phyloP scores from a whole-genome alignment of 2,888 invertebrate genomes.

The Volucella bombylans region DNA sequence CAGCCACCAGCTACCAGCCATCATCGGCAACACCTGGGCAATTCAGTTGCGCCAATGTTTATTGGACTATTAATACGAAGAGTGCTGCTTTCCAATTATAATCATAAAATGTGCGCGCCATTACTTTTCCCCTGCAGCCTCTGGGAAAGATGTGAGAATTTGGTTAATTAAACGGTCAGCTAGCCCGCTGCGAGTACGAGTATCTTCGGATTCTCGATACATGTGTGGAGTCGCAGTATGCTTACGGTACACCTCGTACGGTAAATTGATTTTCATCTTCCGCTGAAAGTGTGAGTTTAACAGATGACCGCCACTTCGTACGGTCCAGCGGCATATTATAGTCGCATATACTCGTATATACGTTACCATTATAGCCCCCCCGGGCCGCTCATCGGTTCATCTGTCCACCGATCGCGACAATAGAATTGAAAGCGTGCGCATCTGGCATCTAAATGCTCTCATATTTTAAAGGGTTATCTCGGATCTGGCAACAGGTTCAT shows the following conservation, averaged over 20 bases:
- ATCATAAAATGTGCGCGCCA: slow-evolving; percentile 70
- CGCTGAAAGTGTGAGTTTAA: slow-evolving; percentile 73
- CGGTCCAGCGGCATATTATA: slow-evolving; percentile 7
- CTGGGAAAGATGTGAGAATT: slow-evolving; percentile 65
- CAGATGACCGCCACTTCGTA: slow-evolving; percentile 61
- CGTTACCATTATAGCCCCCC: slow-evolving; percentile 34
- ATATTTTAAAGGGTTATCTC: slow-evolving; percentile 74
- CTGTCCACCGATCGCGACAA: slow-evolving; percentile 54
- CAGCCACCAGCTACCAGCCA: slow-evolving; percentile 2
- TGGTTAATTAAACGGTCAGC: slow-evolving; percentile 73
- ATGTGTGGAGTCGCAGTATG: slow-evolving; percentile 5
- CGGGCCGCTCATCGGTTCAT: neutral
- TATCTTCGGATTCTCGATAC: neutral
- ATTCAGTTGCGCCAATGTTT: slow-evolving; percentile 59
- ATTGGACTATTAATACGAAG: slow-evolving; percentile 70
- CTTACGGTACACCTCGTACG: slow-evolving; percentile 70
- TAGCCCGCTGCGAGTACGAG: slow-evolving; percentile 60
- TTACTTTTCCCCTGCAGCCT: slow-evolving; percentile 23
- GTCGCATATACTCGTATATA: neutral
- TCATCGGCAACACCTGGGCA: slow-evolving; percentile 51
- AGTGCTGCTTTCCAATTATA: slow-evolving; percentile 73
- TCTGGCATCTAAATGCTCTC: slow-evolving; percentile 74
- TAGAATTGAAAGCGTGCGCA: slow-evolving; percentile 73
- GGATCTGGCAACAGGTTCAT: slow-evolving; percentile 73
- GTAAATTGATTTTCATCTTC: slow-evolving; percentile 73